Conservation (phyloP, 2,888 invertebrate species). For the Lochmaea crataegi region DNA sequence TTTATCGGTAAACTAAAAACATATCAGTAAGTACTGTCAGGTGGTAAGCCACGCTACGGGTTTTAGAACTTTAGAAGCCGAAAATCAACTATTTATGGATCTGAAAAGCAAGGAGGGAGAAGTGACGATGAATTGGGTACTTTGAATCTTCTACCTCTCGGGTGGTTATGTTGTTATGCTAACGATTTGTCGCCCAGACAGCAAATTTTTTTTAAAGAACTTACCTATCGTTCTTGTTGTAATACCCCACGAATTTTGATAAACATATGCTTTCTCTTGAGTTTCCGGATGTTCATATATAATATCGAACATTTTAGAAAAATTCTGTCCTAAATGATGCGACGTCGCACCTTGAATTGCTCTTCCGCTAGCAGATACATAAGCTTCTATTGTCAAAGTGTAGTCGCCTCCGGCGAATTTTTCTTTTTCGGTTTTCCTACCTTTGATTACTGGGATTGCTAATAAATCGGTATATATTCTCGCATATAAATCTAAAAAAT, state of each 20-base stretch:
- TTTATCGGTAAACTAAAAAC: no score
- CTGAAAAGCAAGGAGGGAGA: no score
- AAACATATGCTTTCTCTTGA: constrained; percentile 88
- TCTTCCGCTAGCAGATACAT: constrained; percentile 91
- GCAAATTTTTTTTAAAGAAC: not conserved
- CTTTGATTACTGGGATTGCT: constrained; percentile 96
- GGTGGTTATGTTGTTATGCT: no score
- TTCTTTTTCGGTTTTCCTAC: constrained; percentile 97
- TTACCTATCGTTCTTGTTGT: constrained; percentile 95
- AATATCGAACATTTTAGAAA: constrained; percentile 99
- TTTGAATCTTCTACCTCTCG: no score
- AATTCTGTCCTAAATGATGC: constrained; percentile 98
- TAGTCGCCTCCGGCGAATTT: constrained; percentile 99
- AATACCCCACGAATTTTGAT: constrained; percentile 98
- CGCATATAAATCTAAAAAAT: constrained; percentile 82
- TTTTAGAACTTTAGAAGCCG: no score
- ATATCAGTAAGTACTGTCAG: no score
- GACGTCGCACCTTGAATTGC: constrained; percentile 98
- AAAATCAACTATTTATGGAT: no score
- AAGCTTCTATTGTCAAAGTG: constrained; percentile 97
- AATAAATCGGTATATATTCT: constrained; percentile 89
- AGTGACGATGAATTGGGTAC: no score
- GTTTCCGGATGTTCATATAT: constrained; percentile 93
- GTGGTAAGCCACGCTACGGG: no score
- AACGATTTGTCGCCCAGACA: no score